Base-by-base conservation (phyloP, 2,888 invertebrate species). In the Stramonita haemastoma region DNA sequence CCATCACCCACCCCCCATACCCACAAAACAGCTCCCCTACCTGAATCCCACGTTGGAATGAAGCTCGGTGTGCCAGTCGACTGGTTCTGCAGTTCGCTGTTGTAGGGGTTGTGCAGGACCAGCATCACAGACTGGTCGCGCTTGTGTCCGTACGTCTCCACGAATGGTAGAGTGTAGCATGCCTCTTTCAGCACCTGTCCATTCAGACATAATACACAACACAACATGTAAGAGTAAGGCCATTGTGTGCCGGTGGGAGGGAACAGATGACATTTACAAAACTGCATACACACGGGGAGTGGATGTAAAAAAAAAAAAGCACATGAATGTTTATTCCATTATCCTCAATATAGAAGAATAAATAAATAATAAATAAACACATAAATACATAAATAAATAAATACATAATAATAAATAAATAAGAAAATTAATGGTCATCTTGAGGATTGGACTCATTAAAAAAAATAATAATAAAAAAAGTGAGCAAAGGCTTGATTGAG, bases 31-130 rank as follows among this genome's bases (percentile, higher is more conserved):
- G 0, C 8, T 32, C 5, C 36, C 84, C 0, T 19, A 96, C 96
- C 96, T 95, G 92, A 96, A 96, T 89, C 96, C 96, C 46, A 96
- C 93, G 93, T 96, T 95, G 60, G 95, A 95, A 90, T 96, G 96
- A 19, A 96, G 93, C 87, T 95, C 94, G 57, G 93, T 93, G 86
- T 94, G 94, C 96, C 95, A 96, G 91, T 94, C 93, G 57, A 93
- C 92, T 94, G 93, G 87, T 94, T 95, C 90, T 94, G 94, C 56
- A 95, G 91, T 89, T 94, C 94, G 1, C 90, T 90, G 88, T 93
- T 94, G 90, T 93, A 92, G 17, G 96, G 96, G 89, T 95, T 95
- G 91, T 96, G 95, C 36, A 96, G 92, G 6, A 95, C 93, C 1
- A 96, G 92, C 93, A 96, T 92, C 89, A 95, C 91, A 11, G 94